Evolutionary conservation across 2,113 vertebrate genomes (phyloP).

Genomic region (Elanoides forficatus): DNA sequence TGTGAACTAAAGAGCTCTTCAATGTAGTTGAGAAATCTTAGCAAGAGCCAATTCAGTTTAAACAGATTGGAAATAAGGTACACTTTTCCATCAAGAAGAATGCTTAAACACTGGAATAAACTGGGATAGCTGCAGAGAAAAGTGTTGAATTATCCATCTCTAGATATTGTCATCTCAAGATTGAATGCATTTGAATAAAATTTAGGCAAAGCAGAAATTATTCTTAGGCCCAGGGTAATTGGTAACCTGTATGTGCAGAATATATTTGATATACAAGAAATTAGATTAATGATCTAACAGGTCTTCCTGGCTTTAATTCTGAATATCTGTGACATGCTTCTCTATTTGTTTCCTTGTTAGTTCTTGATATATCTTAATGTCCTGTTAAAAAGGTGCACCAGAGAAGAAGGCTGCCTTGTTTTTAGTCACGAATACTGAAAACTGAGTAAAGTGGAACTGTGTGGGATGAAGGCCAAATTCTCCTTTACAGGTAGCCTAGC

Average conservation of each 20-base stretch:
- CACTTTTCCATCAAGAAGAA: background rate
- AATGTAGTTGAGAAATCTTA: background rate
- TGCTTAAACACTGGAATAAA: background rate
- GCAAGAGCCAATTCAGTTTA: background rate
- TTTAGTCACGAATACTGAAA: background rate
- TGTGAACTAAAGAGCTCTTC: slow-evolving; percentile 16
- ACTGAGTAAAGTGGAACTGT: background rate
- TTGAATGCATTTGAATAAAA: background rate
- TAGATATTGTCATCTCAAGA: background rate
- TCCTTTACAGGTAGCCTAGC: background rate
- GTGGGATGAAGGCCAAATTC: background rate
- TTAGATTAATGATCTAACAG: background rate
- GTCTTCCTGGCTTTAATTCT: background rate
- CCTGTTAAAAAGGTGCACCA: background rate
- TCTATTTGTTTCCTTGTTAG: background rate
- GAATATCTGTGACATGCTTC: background rate
- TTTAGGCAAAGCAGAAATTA: background rate
- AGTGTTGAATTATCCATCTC: background rate
- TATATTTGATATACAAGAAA: background rate
- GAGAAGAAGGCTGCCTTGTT: background rate
- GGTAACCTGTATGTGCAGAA: background rate
- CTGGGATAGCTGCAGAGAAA: background rate
- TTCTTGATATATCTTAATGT: background rate
- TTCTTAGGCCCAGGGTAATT: background rate
- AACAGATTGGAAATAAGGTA: background rate